A percentile compares a stretch with the other conserved stretches of the same genome.
These are phyloP conservation scores for Phylloscopus collybita DNA, from an alignment of 2,797 vertebrate species.

Conservation along the genomic window DNA sequence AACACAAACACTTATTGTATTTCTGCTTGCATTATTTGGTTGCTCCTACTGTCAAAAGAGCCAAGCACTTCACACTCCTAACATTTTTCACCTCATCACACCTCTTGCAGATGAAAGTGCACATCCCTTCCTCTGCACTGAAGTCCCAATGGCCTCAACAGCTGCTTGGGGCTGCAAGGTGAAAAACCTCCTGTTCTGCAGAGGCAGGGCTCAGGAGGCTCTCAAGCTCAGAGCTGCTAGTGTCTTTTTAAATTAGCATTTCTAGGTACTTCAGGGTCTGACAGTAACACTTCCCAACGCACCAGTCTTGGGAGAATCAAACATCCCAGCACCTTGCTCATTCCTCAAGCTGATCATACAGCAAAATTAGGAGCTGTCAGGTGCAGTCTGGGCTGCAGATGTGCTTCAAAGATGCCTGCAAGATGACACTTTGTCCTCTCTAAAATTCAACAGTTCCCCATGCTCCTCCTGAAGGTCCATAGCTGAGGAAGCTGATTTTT, in stretches of 20 bases:
- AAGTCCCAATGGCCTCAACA: background rate
- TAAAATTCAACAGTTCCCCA: background rate
- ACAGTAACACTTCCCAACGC: background rate
- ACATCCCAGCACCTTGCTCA: background rate
- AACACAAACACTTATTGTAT: background rate
- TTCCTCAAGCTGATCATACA: background rate
- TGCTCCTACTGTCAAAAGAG: background rate
- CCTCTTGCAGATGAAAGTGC: background rate
- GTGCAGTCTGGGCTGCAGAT: background rate
- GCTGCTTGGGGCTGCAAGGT: background rate
- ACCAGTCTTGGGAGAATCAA: background rate
- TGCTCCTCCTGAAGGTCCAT: background rate
- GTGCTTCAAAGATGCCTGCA: rapidly evolving
- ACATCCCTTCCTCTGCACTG: background rate
- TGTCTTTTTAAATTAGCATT: background rate
- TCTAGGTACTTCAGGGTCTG: background rate
- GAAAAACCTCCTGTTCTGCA: background rate
- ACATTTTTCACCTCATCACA: background rate
- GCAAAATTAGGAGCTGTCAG: background rate
- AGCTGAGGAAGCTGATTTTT: background rate
- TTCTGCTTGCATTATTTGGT: background rate
- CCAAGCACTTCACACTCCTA: rapidly evolving
- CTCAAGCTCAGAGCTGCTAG: background rate
- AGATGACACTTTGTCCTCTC: background rate
- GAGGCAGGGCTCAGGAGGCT: background rate